Conservation (phyloP, 92 coral and sea anemone species). For the Pocillopora grandis region DNA sequence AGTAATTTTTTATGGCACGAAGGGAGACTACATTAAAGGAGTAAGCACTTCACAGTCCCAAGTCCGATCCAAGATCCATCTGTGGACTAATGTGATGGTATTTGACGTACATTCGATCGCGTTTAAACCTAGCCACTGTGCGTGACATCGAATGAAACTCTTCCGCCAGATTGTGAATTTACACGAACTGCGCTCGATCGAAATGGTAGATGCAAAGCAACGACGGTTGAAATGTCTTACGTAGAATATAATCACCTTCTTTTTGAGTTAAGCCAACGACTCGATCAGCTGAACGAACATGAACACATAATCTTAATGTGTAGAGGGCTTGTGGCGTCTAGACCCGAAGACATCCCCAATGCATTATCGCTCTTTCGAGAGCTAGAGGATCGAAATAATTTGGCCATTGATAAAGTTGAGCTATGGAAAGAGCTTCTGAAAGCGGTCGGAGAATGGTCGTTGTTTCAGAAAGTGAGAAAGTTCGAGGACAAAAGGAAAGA, state of each 20-base stretch:
- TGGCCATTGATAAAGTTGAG: not conserved
- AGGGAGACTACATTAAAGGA: too few relatives aligned
- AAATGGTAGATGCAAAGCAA: not conserved
- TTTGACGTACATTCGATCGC: too few relatives aligned
- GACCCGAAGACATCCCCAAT: not conserved
- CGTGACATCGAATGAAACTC: too few relatives aligned
- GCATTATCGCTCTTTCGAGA: not conserved
- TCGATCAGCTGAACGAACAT: not conserved
- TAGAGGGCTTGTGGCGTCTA: not conserved
- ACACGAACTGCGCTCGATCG: not conserved
- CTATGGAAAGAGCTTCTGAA: not conserved
- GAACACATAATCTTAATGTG: not conserved
- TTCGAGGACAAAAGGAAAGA: slow-evolving; percentile 12
- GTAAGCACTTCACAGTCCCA: too few relatives aligned
- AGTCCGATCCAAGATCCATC: too few relatives aligned
- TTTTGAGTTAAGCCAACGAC: not conserved
- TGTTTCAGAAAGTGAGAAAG: not conserved
- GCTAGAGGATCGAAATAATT: not conserved
- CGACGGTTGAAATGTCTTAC: not conserved
- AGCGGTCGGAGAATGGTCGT: not conserved
- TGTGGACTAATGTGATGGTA: too few relatives aligned
- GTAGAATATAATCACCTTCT: slow-evolving; percentile 1
- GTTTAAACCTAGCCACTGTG: too few relatives aligned
- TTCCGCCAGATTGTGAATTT: too few relatives aligned
- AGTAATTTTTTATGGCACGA: too few relatives aligned